Base-by-base conservation (phyloP, 2,888 invertebrate species). In the Timema podura region DNA sequence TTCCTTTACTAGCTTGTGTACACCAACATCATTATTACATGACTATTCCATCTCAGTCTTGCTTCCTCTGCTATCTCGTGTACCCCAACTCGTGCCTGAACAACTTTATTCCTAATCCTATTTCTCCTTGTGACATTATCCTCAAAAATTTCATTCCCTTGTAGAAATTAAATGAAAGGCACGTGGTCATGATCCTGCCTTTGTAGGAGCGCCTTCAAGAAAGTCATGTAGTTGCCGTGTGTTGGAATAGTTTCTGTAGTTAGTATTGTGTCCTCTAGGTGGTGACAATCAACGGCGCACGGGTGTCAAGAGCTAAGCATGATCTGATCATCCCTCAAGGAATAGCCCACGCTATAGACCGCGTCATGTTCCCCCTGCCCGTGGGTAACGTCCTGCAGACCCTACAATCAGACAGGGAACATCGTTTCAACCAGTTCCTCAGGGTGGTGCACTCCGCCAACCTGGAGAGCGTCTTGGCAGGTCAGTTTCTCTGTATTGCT, bases 281-380 rank as follows among this genome's bases (percentile, higher is more conserved):
- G 70, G 92, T 92, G 49, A 93, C 93, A 59, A 90, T 94, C 77
- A 94, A 94, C 77, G 94, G 94, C 30, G 93, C 93, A 45, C 87
- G 91, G 81, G 87, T 94, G 16, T 82, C 91, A 49, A 87, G 90
- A n/a, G 92, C 92, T 72, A 92, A 91, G 79, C 89, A 90, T 78
- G 91, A 94, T 80, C 90, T 94, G 68, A 87, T 88, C 76, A 91
- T 93, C 74, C 93, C 93, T 0, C 93, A 94, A 83, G 93, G 93
- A 59, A 87, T 93, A 75, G 93, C 93, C 0, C 93, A 94, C 78
- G 89, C 91, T 0, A 86, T 94, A 0, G 94, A 94, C 80, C 83
- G 92, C 45, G 93, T 93, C 5, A 92, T 94, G 93, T 94, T 94
- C 84, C 94, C 94, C 0, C 83, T 94, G 73, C 94, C 94, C 0